Percentiles rank a stretch among this genome's conserved stretches.
phyloP scores from a whole-genome alignment of 1,140 invertebrate genomes.

The Drosophila bocqueti region DNA sequence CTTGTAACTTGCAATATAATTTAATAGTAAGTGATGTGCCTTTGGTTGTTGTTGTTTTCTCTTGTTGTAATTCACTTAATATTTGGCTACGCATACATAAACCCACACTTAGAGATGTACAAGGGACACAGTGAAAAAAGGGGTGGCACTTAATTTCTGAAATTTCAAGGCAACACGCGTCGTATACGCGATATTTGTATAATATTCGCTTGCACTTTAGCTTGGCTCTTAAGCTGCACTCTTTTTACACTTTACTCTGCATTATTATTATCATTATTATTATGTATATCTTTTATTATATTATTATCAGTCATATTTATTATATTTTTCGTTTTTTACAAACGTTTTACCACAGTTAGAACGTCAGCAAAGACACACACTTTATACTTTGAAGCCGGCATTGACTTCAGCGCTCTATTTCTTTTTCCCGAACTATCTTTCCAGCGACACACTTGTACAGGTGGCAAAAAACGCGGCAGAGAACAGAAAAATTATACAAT shows the following conservation, averaged over 20 bases:
- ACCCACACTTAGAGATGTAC: conserved; percentile 8
- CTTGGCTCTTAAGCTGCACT: not conserved
- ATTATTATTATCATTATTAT: not conserved
- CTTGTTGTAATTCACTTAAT: conserved; percentile 68
- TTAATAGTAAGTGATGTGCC: conserved; percentile 66
- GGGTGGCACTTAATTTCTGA: conserved; percentile 56
- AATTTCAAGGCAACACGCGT: conserved; percentile 69
- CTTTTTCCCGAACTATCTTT: conserved; percentile 32
- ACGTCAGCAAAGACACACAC: conserved; percentile 48
- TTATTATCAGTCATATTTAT: not conserved
- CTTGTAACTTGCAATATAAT: conserved; percentile 76
- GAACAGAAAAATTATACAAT: conserved; percentile 66
- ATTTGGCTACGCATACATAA: conserved; percentile 58
- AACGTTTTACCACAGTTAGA: conserved; percentile 28
- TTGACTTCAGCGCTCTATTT: conserved; percentile 20
- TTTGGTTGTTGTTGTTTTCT: conserved; percentile 37
- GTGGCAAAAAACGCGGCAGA: conserved; percentile 64
- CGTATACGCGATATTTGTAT: conserved; percentile 54
- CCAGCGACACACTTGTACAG: conserved; percentile 54
- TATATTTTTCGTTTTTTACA: not conserved
- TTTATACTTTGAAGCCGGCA: conserved; percentile 33
- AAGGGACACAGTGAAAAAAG: conserved; percentile 10
- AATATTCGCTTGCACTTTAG: conserved; percentile 27
- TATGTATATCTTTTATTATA: not conserved
- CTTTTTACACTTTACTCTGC: conserved; percentile 5